These are phyloP conservation scores for Amiota minor DNA, from an alignment of 2,888 invertebrate species.

Conservation along the genomic window DNA sequence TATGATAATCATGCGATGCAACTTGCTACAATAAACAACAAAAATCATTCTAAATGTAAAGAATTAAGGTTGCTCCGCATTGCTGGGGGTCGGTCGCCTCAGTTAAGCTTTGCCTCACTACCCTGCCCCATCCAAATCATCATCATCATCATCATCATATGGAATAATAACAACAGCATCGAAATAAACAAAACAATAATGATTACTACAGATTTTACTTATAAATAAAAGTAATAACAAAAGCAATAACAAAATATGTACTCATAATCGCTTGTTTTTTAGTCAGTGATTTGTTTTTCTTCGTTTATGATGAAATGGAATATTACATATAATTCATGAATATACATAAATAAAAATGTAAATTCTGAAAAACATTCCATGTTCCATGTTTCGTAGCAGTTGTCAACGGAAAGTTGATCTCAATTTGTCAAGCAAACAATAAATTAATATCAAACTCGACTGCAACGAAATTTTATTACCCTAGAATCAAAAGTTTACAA, in stretches of 20 bases:
- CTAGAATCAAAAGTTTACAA: too few species aligned
- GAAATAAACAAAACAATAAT: too few species aligned
- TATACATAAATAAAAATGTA: constrained; percentile 6
- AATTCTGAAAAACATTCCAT: constrained; percentile 28
- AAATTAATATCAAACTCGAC: too few species aligned
- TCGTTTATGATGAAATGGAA: background rate
- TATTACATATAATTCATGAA: constrained; percentile 18
- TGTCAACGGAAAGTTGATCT: constrained; percentile 3
- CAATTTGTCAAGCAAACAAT: background rate
- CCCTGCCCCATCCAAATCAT: too few species aligned
- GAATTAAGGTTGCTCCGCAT: background rate
- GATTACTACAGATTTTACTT: too few species aligned
- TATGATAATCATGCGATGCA: constrained; percentile 48
- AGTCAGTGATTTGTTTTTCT: background rate
- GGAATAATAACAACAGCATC: too few species aligned
- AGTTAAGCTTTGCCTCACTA: too few species aligned
- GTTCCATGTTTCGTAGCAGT: constrained; percentile 19
- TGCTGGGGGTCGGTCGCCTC: constrained; percentile 34
- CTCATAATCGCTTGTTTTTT: background rate
- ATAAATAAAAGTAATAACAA: too few species aligned
- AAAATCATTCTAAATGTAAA: background rate
- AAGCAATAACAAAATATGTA: too few species aligned
- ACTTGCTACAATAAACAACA: constrained; percentile 31
- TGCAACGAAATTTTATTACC: too few species aligned
- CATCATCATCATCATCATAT: too few species aligned